phyloP scores from a whole-genome alignment of 1,140 invertebrate genomes.

The Portunus trituberculatus region DNA sequence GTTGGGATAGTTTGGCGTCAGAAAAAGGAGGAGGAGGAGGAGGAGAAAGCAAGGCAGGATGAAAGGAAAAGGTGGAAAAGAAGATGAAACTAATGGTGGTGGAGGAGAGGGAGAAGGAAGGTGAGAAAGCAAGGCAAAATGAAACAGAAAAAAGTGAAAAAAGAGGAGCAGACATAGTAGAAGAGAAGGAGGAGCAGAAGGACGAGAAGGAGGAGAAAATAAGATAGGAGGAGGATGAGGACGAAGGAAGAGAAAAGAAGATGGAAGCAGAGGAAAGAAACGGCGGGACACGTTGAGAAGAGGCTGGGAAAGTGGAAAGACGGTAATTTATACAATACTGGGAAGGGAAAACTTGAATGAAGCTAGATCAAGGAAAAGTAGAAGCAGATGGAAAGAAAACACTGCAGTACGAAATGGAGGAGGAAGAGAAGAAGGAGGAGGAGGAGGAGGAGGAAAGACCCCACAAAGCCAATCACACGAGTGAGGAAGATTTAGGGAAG shows the following conservation, averaged over 20 bases:
- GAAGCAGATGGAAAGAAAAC: too few species aligned
- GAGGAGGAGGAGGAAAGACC: background rate
- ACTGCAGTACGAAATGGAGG: background rate
- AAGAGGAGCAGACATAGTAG: too few species aligned
- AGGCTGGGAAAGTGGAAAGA: background rate
- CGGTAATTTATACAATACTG: too few species aligned
- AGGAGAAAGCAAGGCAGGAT: background rate
- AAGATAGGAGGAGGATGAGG: background rate
- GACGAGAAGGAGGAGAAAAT: background rate
- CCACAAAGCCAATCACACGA: background rate
- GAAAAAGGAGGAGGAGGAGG: background rate
- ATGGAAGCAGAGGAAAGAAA: background rate
- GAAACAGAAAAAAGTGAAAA: background rate
- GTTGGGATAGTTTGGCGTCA: too few species aligned
- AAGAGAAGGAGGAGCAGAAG: background rate
- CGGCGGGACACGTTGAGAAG: background rate
- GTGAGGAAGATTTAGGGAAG: background rate
- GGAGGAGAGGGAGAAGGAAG: background rate
- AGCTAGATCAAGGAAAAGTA: too few species aligned
- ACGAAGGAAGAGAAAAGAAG: background rate
- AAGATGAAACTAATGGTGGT: background rate
- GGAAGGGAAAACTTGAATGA: too few species aligned
- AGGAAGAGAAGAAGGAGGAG: background rate
- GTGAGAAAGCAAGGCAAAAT: background rate
- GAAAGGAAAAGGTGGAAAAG: background rate